phyloP scores from a whole-genome alignment of 1,140 invertebrate species.

The Drosophila orosa region DNA sequence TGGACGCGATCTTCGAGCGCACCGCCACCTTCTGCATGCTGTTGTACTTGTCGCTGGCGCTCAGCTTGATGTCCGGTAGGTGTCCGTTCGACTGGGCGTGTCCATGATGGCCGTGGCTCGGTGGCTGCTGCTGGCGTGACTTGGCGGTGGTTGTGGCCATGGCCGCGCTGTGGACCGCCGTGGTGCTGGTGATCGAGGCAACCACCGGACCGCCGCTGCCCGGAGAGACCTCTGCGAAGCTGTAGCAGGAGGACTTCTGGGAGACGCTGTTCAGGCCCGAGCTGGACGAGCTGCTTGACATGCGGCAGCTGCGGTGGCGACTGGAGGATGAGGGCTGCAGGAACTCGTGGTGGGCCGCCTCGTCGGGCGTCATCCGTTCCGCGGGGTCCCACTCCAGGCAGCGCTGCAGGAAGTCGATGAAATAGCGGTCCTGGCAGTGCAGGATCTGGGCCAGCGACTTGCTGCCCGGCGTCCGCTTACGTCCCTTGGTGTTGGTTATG shows the following conservation, averaged over 20 bases:
- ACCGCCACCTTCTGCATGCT: slow-evolving; percentile 83
- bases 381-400: slow-evolving; percentile 98
- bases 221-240: slow-evolving; percentile 79
- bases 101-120: slow-evolving; percentile 45
- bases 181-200: slow-evolving; percentile 79
- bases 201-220: slow-evolving; percentile 69
- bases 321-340: slow-evolving; percentile 85
- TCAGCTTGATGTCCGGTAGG: slow-evolving; percentile 82
- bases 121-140: slow-evolving; percentile 50
- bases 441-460: slow-evolving; percentile 91
- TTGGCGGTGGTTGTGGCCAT: slow-evolving; percentile 66
- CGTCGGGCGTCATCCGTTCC: slow-evolving; percentile 95
- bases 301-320: slow-evolving; percentile 81
- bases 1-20: slow-evolving; percentile 81
- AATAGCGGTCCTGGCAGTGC: slow-evolving; percentile 94
- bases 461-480: slow-evolving; percentile 93
- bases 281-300: slow-evolving; percentile 80
- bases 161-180: slow-evolving; percentile 80
- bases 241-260: slow-evolving; percentile 83
- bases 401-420: slow-evolving; percentile 96
- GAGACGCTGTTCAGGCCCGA: slow-evolving; percentile 76
- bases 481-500: slow-evolving; percentile 95
- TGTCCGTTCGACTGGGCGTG: slow-evolving; percentile 75
- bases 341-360: slow-evolving; percentile 92
- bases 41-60: slow-evolving; percentile 81